These are phyloP conservation scores for Erithacus rubecula DNA, from an alignment of 2,797 vertebrate species.

Conservation along the genomic window DNA sequence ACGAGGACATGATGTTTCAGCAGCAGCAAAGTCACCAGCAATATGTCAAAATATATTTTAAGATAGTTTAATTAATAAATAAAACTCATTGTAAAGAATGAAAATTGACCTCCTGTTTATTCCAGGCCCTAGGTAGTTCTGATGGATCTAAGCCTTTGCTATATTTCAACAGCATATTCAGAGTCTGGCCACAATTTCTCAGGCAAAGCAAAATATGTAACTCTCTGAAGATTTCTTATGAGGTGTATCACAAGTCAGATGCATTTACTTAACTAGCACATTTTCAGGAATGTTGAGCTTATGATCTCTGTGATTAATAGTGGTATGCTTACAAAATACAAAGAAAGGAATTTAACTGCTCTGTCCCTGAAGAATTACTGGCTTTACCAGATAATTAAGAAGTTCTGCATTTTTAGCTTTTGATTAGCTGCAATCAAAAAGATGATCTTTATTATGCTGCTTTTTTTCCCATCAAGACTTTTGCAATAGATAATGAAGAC, in stretches of 20 bases:
- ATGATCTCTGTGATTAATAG: neutral
- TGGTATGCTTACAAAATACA: neutral
- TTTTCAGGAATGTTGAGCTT: conserved; percentile 8
- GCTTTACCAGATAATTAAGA: neutral
- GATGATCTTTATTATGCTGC: neutral
- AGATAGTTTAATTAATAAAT: neutral
- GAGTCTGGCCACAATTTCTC: neutral
- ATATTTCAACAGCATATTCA: neutral
- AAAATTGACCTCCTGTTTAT: neutral
- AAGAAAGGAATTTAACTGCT: neutral
- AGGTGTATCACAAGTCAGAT: neutral
- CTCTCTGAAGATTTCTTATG: neutral
- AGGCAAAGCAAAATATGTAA: neutral
- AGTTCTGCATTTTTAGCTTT: neutral
- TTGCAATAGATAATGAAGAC: neutral
- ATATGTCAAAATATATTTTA: neutral
- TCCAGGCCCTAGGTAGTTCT: neutral
- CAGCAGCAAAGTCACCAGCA: neutral
- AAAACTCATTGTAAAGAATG: neutral
- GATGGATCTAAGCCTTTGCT: neutral
- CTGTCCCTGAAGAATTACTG: neutral
- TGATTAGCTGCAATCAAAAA: neutral
- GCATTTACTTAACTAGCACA: neutral
- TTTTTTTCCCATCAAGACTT: neutral
- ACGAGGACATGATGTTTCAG: neutral